Base-by-base conservation (phyloP, 2,113 vertebrate genomes). In the Phrynosoma platyrhinos region DNA sequence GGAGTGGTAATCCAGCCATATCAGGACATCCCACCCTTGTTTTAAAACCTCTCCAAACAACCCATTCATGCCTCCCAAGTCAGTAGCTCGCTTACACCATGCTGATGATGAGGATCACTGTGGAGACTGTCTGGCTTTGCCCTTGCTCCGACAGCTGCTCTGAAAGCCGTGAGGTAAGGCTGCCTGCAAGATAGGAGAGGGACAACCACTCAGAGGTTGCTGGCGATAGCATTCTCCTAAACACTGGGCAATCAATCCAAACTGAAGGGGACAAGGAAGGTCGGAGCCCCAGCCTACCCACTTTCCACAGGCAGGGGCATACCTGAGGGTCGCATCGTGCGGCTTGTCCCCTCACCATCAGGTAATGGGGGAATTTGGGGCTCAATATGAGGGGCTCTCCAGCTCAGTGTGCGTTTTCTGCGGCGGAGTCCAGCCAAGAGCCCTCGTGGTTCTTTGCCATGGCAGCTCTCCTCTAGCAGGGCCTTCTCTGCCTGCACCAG, bases 61-160 rank as follows among this genome's bases (percentile, higher is more conserved):
- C 40, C 55, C 5, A 16, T 68, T n/a, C 13, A n/a, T 12, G 18
- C 18, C 58, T 21, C 47, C 42, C 32, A 5, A 47, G 9, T 16
- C 74, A 1, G 2, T 7, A 55, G 18, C 21, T 30, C 52, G 96
- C 98, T 97, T 94, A 98, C 98, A 98, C 98, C 88, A 98, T 94
- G 93, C 98, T 98, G 96, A 98, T 97, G 88, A 98, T 97, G 87
- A 98, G 97, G 86, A 98, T 97, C 88, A 98, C 96, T 1, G 95
- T 97, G 89, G 98, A 97, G 93, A 98, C 94, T 86, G 94, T 93
- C 1, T 95, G 95, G 83, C 96, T 95, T 0, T 94, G 89, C 5
- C 92, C 91, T 82, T 91, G 94, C 58, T 95, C 95, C 20, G 87
- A 7, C 2, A 96, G 52, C 0, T 95, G 95, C n/a, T 94, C 93